Evolutionary conservation across 2,113 vertebrate genomes (phyloP).

Genomic region (Motacilla alba): DNA sequence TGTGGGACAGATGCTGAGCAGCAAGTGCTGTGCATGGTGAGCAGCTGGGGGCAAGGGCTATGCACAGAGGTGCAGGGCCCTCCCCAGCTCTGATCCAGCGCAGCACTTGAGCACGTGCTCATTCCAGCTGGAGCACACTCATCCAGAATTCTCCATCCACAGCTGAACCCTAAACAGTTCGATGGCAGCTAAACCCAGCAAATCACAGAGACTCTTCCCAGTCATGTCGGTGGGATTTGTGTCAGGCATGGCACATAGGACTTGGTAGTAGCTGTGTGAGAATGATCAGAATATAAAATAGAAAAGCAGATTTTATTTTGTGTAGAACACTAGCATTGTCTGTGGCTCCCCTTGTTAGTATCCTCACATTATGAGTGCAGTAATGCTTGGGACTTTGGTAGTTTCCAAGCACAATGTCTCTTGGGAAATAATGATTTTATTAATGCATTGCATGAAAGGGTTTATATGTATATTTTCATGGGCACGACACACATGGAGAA

Average conservation of each 20-base stretch:
- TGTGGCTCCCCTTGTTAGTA: background rate
- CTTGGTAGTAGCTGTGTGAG: background rate
- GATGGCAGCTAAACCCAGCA: background rate
- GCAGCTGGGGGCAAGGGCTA: background rate
- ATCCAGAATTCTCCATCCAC: background rate
- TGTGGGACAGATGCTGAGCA: background rate
- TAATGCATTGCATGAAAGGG: background rate
- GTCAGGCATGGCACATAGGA: background rate
- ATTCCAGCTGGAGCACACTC: background rate
- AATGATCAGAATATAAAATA: background rate
- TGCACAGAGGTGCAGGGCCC: background rate
- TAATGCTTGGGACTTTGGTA: background rate
- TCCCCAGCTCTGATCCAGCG: background rate
- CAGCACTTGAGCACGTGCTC: background rate
- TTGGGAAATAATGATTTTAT: background rate
- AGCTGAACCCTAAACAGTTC: background rate
- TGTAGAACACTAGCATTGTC: background rate
- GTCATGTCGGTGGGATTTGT: background rate
- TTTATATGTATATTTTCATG: background rate
- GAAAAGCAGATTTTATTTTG: background rate
- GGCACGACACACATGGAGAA: background rate
- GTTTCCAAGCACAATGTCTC: background rate
- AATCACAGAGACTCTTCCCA: background rate
- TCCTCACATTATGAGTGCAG: background rate
- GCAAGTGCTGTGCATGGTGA: background rate